phyloP scores from a whole-genome alignment of 2,888 invertebrate genomes.

The Hemaris fuciformis region DNA sequence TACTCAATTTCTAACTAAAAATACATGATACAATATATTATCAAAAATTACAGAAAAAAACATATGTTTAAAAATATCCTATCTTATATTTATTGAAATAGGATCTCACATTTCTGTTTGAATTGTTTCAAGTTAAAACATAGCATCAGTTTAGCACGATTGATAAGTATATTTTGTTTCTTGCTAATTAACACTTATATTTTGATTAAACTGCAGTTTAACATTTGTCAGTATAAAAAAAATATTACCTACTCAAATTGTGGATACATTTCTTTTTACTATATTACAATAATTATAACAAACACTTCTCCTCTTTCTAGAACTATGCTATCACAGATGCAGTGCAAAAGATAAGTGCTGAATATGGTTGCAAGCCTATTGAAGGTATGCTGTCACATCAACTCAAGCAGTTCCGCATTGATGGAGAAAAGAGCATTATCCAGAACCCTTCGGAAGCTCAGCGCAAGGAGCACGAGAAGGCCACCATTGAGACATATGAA shows the following conservation, averaged over 20 bases:
- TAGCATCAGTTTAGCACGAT: too few relatives aligned
- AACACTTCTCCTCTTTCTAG: constrained; percentile 61
- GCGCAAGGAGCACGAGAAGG: constrained; percentile 98
- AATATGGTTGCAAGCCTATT: constrained; percentile 97
- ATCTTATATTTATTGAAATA: too few relatives aligned
- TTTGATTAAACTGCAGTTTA: too few relatives aligned
- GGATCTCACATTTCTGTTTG: too few relatives aligned
- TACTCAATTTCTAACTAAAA: neutral
- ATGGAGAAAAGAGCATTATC: constrained; percentile 92
- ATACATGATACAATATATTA: neutral
- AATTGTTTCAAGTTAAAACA: too few relatives aligned
- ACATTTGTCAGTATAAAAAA: too few relatives aligned
- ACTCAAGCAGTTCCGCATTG: constrained; percentile 96
- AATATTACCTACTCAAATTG: too few relatives aligned
- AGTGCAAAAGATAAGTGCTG: constrained; percentile 95
- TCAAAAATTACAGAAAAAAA: neutral
- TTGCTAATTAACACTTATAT: too few relatives aligned
- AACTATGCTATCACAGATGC: constrained; percentile 95
- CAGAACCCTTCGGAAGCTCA: constrained; percentile 98
- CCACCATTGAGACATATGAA: constrained; percentile 96
- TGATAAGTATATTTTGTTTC: too few relatives aligned
- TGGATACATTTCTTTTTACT: too few relatives aligned
- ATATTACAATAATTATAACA: neutral
- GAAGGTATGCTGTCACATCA: constrained; percentile 98
- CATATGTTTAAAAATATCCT: neutral